phyloP scores from a whole-genome alignment of 2,113 vertebrate species.

The Rattus rattus region DNA sequence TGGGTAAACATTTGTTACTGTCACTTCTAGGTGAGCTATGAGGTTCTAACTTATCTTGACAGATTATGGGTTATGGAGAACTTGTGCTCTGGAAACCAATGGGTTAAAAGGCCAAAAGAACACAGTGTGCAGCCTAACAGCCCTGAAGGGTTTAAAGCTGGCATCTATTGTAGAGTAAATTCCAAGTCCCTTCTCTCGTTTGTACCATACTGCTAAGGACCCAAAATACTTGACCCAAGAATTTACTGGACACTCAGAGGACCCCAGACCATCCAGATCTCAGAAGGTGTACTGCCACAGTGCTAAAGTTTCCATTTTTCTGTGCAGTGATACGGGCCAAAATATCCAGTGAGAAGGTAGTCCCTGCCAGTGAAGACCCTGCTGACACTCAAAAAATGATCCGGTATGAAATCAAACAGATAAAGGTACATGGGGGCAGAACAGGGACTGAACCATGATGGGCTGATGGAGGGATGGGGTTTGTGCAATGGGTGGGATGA shows the following conservation, averaged over 20 bases:
- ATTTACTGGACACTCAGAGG: neutral
- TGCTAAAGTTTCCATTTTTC: neutral
- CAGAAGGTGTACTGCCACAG: neutral
- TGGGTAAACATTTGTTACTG: neutral
- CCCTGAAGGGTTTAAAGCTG: neutral
- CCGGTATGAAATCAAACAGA: slow-evolving; percentile 96
- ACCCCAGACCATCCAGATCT: neutral
- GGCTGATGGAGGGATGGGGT: slow-evolving; percentile 53
- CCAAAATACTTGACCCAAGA: neutral
- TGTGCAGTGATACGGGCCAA: slow-evolving; percentile 93
- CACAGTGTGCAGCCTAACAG: neutral
- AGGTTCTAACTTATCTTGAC: neutral
- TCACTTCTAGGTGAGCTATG: neutral
- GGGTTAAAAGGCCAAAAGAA: neutral
- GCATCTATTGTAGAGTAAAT: neutral
- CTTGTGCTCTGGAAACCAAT: neutral
- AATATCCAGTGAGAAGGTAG: slow-evolving; percentile 93
- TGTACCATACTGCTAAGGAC: neutral
- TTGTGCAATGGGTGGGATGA: neutral
- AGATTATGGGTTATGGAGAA: neutral
- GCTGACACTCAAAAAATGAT: slow-evolving; percentile 92
- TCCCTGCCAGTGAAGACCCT: slow-evolving; percentile 90
- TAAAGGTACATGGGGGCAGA: slow-evolving; percentile 92
- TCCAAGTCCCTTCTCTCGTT: neutral
- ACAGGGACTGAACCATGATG: neutral